Evolutionary conservation across 2,797 vertebrate species (phyloP).

Genomic region (Falco biarmicus): DNA sequence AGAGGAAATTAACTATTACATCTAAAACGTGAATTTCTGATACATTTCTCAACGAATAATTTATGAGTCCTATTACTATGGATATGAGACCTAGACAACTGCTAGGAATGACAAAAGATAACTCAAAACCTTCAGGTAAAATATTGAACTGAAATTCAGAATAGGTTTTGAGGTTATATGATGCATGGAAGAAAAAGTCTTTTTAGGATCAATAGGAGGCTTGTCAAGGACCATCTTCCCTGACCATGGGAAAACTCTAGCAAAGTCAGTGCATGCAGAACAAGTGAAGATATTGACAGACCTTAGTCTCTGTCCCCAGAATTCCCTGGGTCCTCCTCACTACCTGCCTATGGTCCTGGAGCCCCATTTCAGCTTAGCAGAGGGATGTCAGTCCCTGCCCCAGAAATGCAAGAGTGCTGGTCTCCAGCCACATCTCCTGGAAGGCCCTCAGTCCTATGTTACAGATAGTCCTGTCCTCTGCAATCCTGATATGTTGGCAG

Average conservation of each 20-base stretch:
- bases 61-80: background rate
- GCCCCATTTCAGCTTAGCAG: background rate
- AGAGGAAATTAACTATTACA: background rate
- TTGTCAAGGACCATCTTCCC: background rate
- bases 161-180: background rate
- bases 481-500: background rate
- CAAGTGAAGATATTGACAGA: background rate
- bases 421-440: background rate
- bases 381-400: background rate
- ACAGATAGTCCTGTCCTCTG: background rate
- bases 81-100: background rate
- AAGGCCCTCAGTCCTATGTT: background rate
- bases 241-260: background rate
- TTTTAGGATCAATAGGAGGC: background rate
- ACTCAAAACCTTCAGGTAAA: background rate
- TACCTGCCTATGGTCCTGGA: background rate
- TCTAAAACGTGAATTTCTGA: background rate
- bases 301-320: background rate
- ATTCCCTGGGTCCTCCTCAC: fast-evolving
- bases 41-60: background rate
- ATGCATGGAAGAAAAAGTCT: background rate
- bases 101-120: background rate
- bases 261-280: background rate
- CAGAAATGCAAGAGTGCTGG: background rate
- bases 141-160: background rate